These are phyloP conservation scores for Auanema freiburgensis DNA, from an alignment of 2,888 invertebrate genomes.

Conservation along the genomic window DNA sequence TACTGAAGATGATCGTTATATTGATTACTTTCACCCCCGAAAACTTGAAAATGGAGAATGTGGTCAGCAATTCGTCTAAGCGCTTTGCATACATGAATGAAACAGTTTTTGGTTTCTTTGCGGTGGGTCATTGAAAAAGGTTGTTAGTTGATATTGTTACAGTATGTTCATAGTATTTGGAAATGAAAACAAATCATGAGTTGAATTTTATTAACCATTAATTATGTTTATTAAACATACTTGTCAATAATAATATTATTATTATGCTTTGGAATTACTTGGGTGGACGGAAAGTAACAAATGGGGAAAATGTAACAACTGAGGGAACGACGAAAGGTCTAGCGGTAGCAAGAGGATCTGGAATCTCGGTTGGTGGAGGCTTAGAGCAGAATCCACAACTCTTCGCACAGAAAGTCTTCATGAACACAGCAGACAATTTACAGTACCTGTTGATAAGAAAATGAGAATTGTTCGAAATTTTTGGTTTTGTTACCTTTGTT, in stretches of 20 bases:
- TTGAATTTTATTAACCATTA: not conserved
- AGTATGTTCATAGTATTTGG: too few species aligned
- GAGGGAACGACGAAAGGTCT: constrained; percentile 25
- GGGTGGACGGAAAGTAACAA: constrained; percentile 48
- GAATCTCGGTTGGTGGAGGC: constrained; percentile 54
- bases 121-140: too few species aligned
- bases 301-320: constrained; percentile 44
- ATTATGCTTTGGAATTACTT: constrained; percentile 7
- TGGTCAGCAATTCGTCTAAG: too few species aligned
- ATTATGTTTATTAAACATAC: constrained; percentile 15
- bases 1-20: too few species aligned
- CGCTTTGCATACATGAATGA: too few species aligned
- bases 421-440: constrained; percentile 49
- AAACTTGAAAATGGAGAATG: too few species aligned
- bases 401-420: constrained; percentile 55
- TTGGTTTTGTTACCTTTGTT: constrained; percentile 31
- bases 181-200: not conserved
- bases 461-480: too few species aligned
- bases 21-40: too few species aligned
- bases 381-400: constrained; percentile 62
- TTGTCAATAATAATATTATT: not conserved
- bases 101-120: too few species aligned
- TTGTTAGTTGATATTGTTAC: too few species aligned
- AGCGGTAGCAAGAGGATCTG: constrained; percentile 27
- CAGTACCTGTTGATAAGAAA: constrained; percentile 34